Conservation (phyloP, 2,797 vertebrate genomes). For the Sebastes nivosus region DNA sequence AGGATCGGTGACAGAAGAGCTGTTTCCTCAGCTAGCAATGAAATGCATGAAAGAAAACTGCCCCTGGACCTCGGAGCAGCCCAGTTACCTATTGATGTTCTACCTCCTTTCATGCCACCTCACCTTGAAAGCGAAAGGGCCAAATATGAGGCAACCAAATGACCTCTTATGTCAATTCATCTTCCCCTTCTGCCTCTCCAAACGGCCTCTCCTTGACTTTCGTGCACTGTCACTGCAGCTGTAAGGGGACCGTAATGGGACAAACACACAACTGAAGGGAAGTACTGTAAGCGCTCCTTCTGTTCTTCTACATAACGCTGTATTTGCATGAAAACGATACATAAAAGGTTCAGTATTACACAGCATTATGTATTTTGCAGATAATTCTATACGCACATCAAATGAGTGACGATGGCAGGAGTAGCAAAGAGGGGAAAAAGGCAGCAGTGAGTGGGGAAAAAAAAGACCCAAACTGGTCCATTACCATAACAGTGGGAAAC, state of each 20-base stretch:
- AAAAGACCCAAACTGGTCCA: constrained; percentile 49
- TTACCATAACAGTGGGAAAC: constrained; percentile 75
- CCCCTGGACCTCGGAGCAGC: constrained; percentile 64
- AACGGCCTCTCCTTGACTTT: constrained; percentile 48
- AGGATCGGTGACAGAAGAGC: constrained; percentile 58
- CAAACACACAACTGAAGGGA: constrained; percentile 25
- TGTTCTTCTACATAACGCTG: neutral
- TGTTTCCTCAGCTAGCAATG: constrained; percentile 61
- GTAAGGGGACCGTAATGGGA: constrained; percentile 7
- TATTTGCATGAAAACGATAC: constrained; percentile 53
- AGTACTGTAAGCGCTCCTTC: constrained; percentile 13
- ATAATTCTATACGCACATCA: constrained; percentile 53
- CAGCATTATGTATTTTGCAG: constrained; percentile 41
- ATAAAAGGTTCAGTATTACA: constrained; percentile 13
- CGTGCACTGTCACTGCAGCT: constrained; percentile 36
- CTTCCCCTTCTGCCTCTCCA: constrained; percentile 45
- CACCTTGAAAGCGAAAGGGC: constrained; percentile 75
- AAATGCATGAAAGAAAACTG: constrained; percentile 67
- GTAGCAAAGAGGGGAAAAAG: constrained; percentile 31
- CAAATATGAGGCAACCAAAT: constrained; percentile 75
- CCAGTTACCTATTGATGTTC: constrained; percentile 73
- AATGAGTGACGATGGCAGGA: constrained; percentile 39
- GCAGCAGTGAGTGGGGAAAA: constrained; percentile 8
- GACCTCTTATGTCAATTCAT: constrained; percentile 78
- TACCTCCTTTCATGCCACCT: constrained; percentile 74